Base-by-base conservation (phyloP, 2,113 vertebrate species). In the Coregonus clupeaformis region DNA sequence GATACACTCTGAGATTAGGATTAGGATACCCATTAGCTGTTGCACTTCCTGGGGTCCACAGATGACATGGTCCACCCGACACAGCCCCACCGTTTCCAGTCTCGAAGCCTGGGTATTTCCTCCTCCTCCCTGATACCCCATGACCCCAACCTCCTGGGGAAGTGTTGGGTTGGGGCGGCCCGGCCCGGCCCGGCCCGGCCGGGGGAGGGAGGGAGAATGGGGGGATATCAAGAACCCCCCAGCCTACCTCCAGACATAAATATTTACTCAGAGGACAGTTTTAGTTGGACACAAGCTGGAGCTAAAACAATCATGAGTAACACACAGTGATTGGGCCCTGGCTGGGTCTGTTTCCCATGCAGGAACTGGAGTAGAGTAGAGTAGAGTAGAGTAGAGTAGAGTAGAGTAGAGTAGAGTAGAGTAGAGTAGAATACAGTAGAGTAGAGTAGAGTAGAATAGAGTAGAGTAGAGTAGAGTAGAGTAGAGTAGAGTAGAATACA, bases 111-210 rank as follows among this genome's bases (percentile, higher is more conserved):
- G 65, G 11, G 66, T 55, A 67, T 42, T 42, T 42, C 73, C 4
- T 0, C 29, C 55, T 22, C 29, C 9, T 59, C 29, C 13, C 67
- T 52, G 47, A 13, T 70, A 81, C 77, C 84, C 82, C 76, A 72
- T 69, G 57, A 59, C 69, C 78, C 77, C 55, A 76, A 69, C 84
- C 82, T 84, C 73, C 70, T 60, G 3, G 18, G 2, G 11, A 6
- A 49, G 52, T 5, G 3, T 55, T 27, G 45, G 49, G 49, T 52
- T 16, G 14, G 4, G 16, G 49, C 0, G 64, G 52, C 66, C 45
- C n/a, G 24, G 49, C 27, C 13, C 24, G 24, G 16, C n/a, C n/a
- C n/a, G 9, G 20, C n/a, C n/a, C 18, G 12, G 55, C 30, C n/a
- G 29, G 45, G 69, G 36, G 69, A 66, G 11, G 25, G 36, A 42